These are phyloP conservation scores for Trachemys scripta DNA, from an alignment of 2,113 vertebrate genomes.

Conservation along the genomic window DNA sequence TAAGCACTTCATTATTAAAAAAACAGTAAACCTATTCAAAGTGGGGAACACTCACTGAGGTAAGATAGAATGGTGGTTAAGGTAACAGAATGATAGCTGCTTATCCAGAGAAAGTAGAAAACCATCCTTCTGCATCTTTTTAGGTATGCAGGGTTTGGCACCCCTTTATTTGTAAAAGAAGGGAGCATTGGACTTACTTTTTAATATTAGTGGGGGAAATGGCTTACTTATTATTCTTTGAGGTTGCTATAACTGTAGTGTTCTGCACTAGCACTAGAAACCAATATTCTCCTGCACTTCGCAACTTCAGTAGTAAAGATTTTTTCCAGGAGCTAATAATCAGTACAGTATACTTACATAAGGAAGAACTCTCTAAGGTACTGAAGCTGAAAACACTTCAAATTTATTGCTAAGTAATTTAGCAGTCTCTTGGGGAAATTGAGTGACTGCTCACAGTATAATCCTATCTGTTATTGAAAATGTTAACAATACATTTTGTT, in stretches of 20 bases:
- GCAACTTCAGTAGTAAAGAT: background rate
- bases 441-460: background rate
- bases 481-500: background rate
- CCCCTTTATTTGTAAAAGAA: background rate
- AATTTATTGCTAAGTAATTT: background rate
- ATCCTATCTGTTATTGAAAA: background rate
- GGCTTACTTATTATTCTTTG: background rate
- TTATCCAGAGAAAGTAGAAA: background rate
- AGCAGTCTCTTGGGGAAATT: background rate
- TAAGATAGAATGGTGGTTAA: background rate
- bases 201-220: background rate
- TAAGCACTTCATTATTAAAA: background rate
- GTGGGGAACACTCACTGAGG: background rate
- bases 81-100: background rate
- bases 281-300: background rate
- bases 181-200: background rate
- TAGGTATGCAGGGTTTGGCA: background rate
- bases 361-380: background rate
- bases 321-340: background rate
- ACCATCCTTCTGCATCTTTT: background rate
- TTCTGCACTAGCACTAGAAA: background rate
- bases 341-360: background rate
- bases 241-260: background rate
- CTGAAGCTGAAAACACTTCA: background rate
- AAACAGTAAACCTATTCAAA: background rate